Evolutionary conservation across 2,113 vertebrate species (phyloP).

Genomic region (Martes martes): DNA sequence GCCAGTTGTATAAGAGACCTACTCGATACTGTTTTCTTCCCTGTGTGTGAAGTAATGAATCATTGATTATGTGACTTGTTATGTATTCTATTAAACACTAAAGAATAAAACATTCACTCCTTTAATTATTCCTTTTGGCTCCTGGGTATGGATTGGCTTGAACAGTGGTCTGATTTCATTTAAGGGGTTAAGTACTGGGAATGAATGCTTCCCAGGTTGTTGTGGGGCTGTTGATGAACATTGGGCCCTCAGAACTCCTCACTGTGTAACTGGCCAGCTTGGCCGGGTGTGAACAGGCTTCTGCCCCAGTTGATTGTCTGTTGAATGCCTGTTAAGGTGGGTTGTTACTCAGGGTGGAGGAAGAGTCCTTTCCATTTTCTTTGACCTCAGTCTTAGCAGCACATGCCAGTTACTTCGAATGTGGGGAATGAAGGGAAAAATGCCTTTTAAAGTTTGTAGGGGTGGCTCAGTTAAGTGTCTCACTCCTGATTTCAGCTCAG

Average conservation of each 20-base stretch:
- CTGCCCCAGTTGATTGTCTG: neutral
- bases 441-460: neutral
- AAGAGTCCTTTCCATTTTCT: neutral
- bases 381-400: neutral
- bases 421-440: neutral
- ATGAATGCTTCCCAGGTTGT: neutral
- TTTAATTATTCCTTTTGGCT: conserved; percentile 66
- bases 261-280: neutral
- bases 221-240: neutral
- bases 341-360: neutral
- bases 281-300: neutral
- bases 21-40: conserved; percentile 50
- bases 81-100: conserved; percentile 77
- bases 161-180: conserved; percentile 31
- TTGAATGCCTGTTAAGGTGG: neutral
- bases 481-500: neutral
- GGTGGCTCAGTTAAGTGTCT: neutral
- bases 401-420: neutral
- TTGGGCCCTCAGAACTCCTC: neutral
- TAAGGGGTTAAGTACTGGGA: neutral
- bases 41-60: conserved; percentile 68
- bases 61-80: conserved; percentile 75
- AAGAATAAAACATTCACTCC: conserved; percentile 73
- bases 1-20: conserved; percentile 60
- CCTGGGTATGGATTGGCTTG: conserved; percentile 12